Percentiles rank a stretch among this genome's conserved stretches.
These are phyloP conservation scores for Sclerurus mexicanus DNA, from an alignment of 2,113 vertebrate species.

Conservation along the genomic window DNA sequence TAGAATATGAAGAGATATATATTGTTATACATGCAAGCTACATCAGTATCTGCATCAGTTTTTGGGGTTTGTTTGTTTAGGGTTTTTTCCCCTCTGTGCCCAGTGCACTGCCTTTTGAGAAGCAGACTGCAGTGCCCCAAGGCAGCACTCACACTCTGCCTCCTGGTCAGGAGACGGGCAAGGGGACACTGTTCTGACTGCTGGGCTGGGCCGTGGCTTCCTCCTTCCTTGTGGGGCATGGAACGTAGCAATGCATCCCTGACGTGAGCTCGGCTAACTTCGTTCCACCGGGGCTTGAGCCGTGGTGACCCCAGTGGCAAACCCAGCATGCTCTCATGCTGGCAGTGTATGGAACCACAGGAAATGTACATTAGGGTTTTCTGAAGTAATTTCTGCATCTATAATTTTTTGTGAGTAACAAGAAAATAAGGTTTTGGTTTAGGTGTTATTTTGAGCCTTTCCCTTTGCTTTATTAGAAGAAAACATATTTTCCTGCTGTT, in stretches of 20 bases:
- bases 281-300: background rate
- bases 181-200: background rate
- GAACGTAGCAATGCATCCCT: background rate
- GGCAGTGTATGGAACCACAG: background rate
- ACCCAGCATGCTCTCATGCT: fast-evolving
- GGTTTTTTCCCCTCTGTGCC: background rate
- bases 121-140: background rate
- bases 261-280: background rate
- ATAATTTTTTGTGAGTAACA: background rate
- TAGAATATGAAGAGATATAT: background rate
- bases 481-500: background rate
- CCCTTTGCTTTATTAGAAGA: background rate
- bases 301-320: background rate
- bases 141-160: background rate
- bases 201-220: background rate
- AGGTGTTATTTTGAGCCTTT: background rate
- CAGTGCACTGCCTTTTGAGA: background rate
- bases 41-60: too few relatives aligned
- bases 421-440: background rate
- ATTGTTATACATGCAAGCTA: too few relatives aligned
- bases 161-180: background rate
- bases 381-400: background rate
- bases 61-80: too few relatives aligned
- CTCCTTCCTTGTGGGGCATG: background rate
- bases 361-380: background rate